Evolutionary conservation across 2,797 vertebrate genomes (phyloP).

Genomic region (Novumbra hubbsi): DNA sequence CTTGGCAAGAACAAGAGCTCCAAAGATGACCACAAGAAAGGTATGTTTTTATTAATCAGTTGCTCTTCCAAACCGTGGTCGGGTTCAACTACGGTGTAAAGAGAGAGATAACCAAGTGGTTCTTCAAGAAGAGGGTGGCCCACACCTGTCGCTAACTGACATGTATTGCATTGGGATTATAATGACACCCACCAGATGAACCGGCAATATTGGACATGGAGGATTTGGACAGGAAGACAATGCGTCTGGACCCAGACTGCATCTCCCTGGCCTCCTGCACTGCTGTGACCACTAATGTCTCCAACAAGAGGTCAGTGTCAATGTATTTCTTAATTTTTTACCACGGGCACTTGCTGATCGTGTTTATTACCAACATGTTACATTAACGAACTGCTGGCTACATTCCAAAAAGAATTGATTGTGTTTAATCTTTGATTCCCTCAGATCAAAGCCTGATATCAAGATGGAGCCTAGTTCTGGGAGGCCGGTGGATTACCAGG

Average conservation of each 20-base stretch:
- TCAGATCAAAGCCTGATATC: slow-evolving; percentile 95
- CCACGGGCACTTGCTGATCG: background rate
- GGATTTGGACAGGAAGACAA: slow-evolving; percentile 83
- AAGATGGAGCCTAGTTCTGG: slow-evolving; percentile 94
- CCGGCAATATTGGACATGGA: slow-evolving; percentile 89
- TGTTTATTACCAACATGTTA: background rate
- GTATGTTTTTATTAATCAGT: slow-evolving; percentile 58
- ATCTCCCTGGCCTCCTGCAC: slow-evolving; percentile 94
- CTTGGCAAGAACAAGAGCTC: slow-evolving; percentile 85
- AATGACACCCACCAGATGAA: slow-evolving; percentile 74
- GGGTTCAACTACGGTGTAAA: too few species aligned
- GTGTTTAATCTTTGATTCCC: slow-evolving; percentile 25
- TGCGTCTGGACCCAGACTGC: slow-evolving; percentile 85
- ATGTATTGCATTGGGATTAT: background rate
- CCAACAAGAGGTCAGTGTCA: slow-evolving; percentile 87
- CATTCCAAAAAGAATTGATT: background rate
- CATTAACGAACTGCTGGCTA: background rate
- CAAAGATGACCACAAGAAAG: slow-evolving; percentile 84
- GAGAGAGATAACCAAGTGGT: background rate
- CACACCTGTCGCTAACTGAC: background rate
- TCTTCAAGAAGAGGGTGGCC: background rate
- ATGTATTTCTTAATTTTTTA: too few species aligned
- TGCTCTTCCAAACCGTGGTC: background rate
- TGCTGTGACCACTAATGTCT: slow-evolving; percentile 93
- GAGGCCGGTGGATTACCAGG: slow-evolving; percentile 95